Evolutionary conservation across 2,888 invertebrate genomes (phyloP).

Genomic region (Cheiracanthium punctorium): DNA sequence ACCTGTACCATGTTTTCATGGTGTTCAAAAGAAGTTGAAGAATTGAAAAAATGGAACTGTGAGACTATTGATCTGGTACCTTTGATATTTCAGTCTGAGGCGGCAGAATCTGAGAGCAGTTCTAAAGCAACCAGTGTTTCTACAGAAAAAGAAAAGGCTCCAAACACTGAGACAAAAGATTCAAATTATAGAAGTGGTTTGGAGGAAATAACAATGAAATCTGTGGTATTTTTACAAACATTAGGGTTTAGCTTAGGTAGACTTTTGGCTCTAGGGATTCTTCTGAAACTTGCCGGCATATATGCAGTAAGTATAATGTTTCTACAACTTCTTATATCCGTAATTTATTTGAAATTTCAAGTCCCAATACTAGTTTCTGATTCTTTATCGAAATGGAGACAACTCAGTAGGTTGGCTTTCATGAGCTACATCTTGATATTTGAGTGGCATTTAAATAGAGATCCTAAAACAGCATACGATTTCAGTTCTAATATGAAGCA

Average conservation of each 20-base stretch:
- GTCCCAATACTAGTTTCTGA: constrained; percentile 51
- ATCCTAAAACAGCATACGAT: constrained; percentile 46
- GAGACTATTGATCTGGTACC: constrained; percentile 55
- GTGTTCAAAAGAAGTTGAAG: constrained; percentile 28
- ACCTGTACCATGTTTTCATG: constrained; percentile 37
- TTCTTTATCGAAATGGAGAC: constrained; percentile 50
- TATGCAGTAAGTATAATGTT: constrained; percentile 58
- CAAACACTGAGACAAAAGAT: background rate
- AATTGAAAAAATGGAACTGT: constrained; percentile 50
- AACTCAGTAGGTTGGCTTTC: constrained; percentile 46
- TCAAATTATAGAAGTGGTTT: background rate
- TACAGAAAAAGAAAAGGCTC: background rate
- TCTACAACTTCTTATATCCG: constrained; percentile 49
- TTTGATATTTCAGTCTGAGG: constrained; percentile 28
- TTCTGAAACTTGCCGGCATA: constrained; percentile 53
- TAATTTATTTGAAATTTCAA: constrained; percentile 61
- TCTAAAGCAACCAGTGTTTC: background rate
- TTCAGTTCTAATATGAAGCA: constrained; percentile 56
- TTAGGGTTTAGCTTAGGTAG: constrained; percentile 57
- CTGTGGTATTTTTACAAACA: constrained; percentile 35
- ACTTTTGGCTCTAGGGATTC: constrained; percentile 55
- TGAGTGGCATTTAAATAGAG: constrained; percentile 60
- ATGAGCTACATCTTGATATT: constrained; percentile 62
- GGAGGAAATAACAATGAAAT: constrained; percentile 6
- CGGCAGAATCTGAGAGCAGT: background rate